A percentile compares a stretch with the other conserved stretches of the same genome.
These are phyloP conservation scores for Philotrypesis tridentata DNA, from an alignment of 1,140 invertebrate species.

Conservation along the genomic window DNA sequence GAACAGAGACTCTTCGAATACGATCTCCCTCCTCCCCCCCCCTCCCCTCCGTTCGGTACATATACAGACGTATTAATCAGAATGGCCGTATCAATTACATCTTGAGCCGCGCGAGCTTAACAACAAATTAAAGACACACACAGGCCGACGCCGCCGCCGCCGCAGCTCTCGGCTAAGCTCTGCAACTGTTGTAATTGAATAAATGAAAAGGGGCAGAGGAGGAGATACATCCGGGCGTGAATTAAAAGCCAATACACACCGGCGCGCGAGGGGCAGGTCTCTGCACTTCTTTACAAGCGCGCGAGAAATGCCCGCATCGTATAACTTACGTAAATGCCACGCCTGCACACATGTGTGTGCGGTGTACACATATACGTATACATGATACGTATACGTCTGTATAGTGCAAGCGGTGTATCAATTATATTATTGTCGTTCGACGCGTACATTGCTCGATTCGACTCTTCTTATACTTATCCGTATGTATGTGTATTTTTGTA, in stretches of 20 bases:
- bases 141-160: too few relatives aligned
- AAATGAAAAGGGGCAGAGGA: neutral
- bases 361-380: neutral
- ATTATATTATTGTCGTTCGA: neutral
- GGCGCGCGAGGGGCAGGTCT: neutral
- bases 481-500: too few relatives aligned
- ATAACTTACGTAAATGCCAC: neutral
- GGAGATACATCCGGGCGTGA: neutral
- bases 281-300: neutral
- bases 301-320: neutral
- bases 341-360: neutral
- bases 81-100: neutral
- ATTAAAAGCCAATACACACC: neutral
- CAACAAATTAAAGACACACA: slow-evolving; percentile 3
- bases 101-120: neutral
- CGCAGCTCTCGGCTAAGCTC: neutral
- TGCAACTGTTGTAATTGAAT: neutral
- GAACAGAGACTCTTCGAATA: too few relatives aligned
- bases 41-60: too few relatives aligned
- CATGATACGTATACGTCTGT: too few relatives aligned
- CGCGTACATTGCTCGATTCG: neutral
- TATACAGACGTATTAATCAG: too few relatives aligned
- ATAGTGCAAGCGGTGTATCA: neutral
- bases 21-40: too few relatives aligned
- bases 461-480: neutral